These are phyloP conservation scores for Numenius phaeopus DNA, from an alignment of 2,797 vertebrate genomes.

Conservation along the genomic window DNA sequence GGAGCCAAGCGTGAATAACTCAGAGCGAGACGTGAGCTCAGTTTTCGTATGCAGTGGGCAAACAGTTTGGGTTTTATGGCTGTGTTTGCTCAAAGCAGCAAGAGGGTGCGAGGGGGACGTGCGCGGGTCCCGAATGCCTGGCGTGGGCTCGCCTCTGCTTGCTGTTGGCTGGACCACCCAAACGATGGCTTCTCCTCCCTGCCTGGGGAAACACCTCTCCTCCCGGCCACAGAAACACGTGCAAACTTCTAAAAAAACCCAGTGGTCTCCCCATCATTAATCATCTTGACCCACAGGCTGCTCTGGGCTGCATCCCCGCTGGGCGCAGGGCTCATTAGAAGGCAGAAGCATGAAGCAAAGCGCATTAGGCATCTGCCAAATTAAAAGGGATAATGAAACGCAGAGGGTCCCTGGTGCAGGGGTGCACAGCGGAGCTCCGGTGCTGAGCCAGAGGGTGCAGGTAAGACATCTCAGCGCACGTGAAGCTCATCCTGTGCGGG, in stretches of 20 bases:
- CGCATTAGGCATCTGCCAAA: fast-evolving
- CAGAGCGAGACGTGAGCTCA: neutral
- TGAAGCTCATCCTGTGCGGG: neutral
- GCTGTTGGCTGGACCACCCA: neutral
- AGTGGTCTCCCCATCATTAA: neutral
- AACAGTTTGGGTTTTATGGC: neutral
- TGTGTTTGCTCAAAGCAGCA: neutral
- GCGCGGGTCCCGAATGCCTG: fast-evolving
- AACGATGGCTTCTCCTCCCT: neutral
- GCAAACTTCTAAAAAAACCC: neutral
- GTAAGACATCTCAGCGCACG: fast-evolving
- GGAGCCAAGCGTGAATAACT: neutral
- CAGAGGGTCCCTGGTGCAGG: neutral
- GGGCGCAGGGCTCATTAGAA: neutral
- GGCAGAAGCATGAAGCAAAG: neutral
- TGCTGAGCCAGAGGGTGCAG: neutral
- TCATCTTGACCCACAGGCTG: neutral
- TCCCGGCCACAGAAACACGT: fast-evolving
- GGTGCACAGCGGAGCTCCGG: fast-evolving
- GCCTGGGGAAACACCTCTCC: neutral
- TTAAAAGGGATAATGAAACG: neutral
- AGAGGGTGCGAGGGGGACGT: neutral
- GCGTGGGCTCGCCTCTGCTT: fast-evolving
- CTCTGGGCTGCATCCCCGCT: neutral
- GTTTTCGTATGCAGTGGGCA: neutral